phyloP scores from a whole-genome alignment of 2,113 vertebrate genomes.

The Oncorhynchus kisutch region DNA sequence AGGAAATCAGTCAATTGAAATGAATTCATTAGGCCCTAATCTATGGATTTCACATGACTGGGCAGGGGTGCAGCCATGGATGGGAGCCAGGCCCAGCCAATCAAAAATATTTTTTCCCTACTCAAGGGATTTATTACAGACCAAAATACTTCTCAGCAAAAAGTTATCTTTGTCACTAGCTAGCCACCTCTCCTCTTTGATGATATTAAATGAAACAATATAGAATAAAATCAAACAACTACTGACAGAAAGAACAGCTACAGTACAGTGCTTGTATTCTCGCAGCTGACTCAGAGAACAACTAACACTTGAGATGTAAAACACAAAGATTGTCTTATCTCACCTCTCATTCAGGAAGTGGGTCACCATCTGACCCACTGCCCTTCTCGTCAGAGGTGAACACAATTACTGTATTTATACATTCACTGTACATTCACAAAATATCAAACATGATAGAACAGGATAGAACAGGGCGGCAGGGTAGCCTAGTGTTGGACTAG shows the following conservation, averaged over 20 bases:
- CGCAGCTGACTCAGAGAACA: background rate
- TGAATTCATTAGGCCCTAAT: too few species aligned
- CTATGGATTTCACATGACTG: too few species aligned
- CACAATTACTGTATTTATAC: constrained; percentile 90
- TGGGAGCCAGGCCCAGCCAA: constrained; percentile 79
- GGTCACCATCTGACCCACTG: constrained; percentile 93
- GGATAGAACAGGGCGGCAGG: background rate
- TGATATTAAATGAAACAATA: background rate
- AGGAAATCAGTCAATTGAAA: too few species aligned
- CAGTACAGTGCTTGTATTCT: background rate
- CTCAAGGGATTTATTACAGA: constrained; percentile 87
- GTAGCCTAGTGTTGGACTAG: too few species aligned
- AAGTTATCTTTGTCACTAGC: constrained; percentile 96
- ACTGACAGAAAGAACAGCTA: background rate
- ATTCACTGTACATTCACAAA: constrained; percentile 79
- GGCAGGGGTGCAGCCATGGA: constrained; percentile 74
- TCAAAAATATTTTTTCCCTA: constrained; percentile 89
- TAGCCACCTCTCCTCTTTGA: constrained; percentile 84
- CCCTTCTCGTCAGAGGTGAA: constrained; percentile 90
- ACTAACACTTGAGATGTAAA: constrained; percentile 66
- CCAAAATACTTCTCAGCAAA: constrained; percentile 80
- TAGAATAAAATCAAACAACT: too few species aligned
- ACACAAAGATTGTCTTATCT: constrained; percentile 28
- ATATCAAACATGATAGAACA: constrained; percentile 8
- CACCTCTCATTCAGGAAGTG: constrained; percentile 95